Percentiles rank a stretch among this genome's conserved stretches.
These are phyloP conservation scores for Chrysaora quinquecirrha DNA, from an alignment of 30 jellyfish, hydroid and myxozoan genomes.

Conservation along the genomic window DNA sequence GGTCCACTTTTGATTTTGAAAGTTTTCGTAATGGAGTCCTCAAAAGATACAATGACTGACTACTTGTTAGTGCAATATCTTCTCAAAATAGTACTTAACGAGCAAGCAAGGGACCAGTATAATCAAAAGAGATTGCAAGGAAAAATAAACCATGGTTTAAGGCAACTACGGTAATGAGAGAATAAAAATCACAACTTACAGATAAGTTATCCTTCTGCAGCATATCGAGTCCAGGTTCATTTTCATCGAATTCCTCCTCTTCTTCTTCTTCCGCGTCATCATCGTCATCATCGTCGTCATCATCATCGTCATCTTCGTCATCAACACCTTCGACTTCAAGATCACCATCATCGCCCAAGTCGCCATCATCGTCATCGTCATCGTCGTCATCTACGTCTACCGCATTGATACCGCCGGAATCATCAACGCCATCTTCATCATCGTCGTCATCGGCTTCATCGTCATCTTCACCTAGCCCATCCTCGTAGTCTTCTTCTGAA, in stretches of 20 bases:
- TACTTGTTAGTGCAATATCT: no score
- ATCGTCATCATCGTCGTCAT: conserved; percentile 79
- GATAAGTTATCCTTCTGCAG: conserved; percentile 84
- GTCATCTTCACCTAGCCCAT: conserved; percentile 55
- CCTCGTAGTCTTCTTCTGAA: neutral
- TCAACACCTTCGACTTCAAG: conserved; percentile 49
- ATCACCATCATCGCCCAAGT: conserved; percentile 79
- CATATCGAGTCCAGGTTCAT: conserved; percentile 86
- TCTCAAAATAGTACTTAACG: no score
- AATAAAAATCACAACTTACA: conserved; percentile 52
- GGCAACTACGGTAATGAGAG: no score
- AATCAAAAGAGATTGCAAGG: no score
- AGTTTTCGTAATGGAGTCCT: no score
- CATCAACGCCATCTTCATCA: conserved; percentile 71
- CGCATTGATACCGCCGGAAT: conserved; percentile 32
- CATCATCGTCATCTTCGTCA: conserved; percentile 69
- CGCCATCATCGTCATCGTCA: conserved; percentile 87
- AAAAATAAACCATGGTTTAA: no score
- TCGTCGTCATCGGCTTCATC: conserved; percentile 71
- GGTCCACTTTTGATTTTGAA: no score
- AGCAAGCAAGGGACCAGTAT: no score
- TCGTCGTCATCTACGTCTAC: conserved; percentile 63
- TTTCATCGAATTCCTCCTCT: conserved; percentile 74
- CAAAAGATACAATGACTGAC: no score
- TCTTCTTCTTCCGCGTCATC: conserved; percentile 81